Percentiles rank a stretch among this genome's conserved stretches.
Evolutionary conservation across 2,113 vertebrate genomes (phyloP).

Genomic region (Conger conger): DNA sequence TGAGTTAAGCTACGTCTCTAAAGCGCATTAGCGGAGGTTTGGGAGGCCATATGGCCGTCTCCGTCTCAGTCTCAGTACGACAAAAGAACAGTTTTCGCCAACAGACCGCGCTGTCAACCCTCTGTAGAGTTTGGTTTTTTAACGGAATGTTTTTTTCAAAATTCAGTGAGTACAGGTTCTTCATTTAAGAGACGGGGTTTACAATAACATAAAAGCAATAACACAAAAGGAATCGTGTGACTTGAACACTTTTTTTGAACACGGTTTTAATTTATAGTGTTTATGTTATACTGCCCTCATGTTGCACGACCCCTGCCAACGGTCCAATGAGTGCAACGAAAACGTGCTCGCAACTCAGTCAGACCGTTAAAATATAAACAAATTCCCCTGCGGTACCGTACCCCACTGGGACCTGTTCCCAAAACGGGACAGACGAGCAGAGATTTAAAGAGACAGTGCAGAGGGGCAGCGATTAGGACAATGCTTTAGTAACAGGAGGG

Average conservation of each 20-base stretch:
- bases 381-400: no score
- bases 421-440: no score
- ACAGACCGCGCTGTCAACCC: not conserved
- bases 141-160: no score
- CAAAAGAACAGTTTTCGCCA: constrained; percentile 20
- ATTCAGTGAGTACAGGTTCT: not conserved
- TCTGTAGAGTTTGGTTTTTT: not conserved
- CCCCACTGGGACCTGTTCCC: no score
- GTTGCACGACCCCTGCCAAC: not conserved
- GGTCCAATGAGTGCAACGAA: not conserved
- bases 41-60: constrained; percentile 56
- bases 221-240: no score
- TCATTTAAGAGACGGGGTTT: not conserved
- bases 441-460: no score
- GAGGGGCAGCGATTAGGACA: no score
- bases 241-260: no score
- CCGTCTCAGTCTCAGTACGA: no score
- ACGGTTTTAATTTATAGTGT: not conserved
- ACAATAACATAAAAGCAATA: not conserved
- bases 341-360: no score
- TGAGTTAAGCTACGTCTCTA: not conserved
- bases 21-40: constrained; percentile 60
- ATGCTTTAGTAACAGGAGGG: not conserved
- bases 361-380: no score
- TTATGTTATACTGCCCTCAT: not conserved